Evolutionary conservation across 2,888 invertebrate genomes (phyloP).

Genomic region (Agapostemon virescens): DNA sequence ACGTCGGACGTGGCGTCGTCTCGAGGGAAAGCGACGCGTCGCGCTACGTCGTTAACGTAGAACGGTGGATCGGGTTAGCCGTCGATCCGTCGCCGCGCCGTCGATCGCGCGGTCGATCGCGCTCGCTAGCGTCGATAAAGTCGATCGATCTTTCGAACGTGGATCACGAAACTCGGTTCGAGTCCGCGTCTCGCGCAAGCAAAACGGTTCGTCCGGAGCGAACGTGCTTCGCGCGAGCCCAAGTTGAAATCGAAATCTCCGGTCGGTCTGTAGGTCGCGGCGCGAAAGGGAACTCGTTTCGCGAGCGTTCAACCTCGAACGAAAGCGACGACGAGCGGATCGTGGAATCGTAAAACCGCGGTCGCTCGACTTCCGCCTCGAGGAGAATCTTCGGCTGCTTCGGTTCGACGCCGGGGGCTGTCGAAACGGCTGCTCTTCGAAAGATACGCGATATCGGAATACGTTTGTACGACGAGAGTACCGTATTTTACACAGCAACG

Average conservation of each 20-base stretch:
- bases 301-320: slow-evolving; percentile 41
- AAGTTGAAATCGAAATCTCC: slow-evolving; percentile 48
- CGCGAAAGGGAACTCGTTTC: slow-evolving; percentile 65
- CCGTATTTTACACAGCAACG: no score
- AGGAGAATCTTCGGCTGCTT: neutral
- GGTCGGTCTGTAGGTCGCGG: slow-evolving; percentile 68
- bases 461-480: no score
- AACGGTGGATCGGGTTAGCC: neutral
- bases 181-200: neutral
- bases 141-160: slow-evolving; percentile 3
- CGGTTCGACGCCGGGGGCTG: neutral
- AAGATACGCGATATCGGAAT: no score
- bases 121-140: slow-evolving; percentile 37
- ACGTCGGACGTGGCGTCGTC: neutral
- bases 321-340: slow-evolving; percentile 12
- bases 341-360: slow-evolving; percentile 1
- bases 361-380: slow-evolving; percentile 15
- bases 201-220: neutral
- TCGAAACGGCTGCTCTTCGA: no score
- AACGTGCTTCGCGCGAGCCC: neutral
- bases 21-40: no score
- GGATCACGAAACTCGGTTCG: slow-evolving; percentile 1
- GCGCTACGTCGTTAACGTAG: neutral
- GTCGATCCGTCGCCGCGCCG: neutral
- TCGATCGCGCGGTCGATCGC: slow-evolving; percentile 26